These are phyloP conservation scores for Periophthalmodon schlosseri DNA, from an alignment of 2,113 vertebrate genomes.

Conservation along the genomic window DNA sequence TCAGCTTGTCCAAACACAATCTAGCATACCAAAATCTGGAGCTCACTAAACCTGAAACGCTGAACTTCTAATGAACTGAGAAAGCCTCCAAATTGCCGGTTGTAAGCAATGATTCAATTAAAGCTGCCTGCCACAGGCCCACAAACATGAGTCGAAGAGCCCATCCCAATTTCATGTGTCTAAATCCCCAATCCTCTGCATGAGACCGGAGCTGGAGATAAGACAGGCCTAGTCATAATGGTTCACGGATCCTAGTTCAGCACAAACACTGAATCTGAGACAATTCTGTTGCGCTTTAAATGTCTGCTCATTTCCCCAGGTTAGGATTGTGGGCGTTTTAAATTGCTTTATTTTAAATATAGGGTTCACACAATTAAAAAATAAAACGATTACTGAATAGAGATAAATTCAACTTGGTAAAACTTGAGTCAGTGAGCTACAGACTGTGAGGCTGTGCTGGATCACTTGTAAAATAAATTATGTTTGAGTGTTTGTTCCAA, in stretches of 20 bases:
- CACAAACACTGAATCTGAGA: slow-evolving; percentile 49
- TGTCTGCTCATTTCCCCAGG: slow-evolving; percentile 50
- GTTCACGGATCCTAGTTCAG: neutral
- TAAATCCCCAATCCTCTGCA: slow-evolving; percentile 33
- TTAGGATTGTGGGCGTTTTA: slow-evolving; percentile 22
- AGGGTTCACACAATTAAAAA: neutral
- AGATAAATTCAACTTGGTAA: no score
- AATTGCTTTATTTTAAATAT: slow-evolving; percentile 21
- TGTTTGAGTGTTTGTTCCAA: no score
- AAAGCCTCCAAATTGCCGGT: slow-evolving; percentile 57
- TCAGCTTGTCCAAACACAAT: slow-evolving; percentile 69
- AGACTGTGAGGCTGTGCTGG: no score
- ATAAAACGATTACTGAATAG: no score
- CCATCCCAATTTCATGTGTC: slow-evolving; percentile 38
- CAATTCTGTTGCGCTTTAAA: slow-evolving; percentile 66
- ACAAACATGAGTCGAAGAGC: slow-evolving; percentile 30
- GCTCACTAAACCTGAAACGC: slow-evolving; percentile 54
- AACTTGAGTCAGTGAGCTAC: no score
- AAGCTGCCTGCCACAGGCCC: slow-evolving; percentile 43
- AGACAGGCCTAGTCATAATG: slow-evolving; percentile 32
- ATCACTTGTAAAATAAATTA: no score
- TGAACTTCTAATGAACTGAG: slow-evolving; percentile 74
- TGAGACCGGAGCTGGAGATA: slow-evolving; percentile 58
- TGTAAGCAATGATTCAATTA: slow-evolving; percentile 73
- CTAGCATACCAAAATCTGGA: slow-evolving; percentile 57